A percentile compares a stretch with the other conserved stretches of the same genome.
phyloP scores from a whole-genome alignment of 2,888 invertebrate genomes.

The Morpho helenor region DNA sequence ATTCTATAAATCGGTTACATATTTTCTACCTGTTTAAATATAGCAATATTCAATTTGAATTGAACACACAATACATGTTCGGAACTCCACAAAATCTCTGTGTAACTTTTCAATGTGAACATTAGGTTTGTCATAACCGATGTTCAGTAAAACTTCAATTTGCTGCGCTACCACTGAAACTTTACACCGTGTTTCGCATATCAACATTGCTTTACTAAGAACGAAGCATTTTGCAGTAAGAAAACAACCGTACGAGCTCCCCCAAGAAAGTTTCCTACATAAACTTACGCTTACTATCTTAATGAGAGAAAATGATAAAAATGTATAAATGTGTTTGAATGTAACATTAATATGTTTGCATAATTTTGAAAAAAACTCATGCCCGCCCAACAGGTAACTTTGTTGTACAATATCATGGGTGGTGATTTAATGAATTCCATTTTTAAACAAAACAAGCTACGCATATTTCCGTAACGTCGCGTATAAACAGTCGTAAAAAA shows the following conservation, averaged over 20 bases:
- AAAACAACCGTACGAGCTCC: slow-evolving; percentile 28
- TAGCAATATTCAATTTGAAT: no score
- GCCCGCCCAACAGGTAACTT: no score
- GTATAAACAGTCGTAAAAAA: no score
- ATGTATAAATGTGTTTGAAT: slow-evolving; percentile 29
- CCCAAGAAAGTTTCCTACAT: slow-evolving; percentile 29
- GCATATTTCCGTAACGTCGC: no score
- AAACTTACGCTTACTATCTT: slow-evolving; percentile 32
- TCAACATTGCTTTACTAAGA: slow-evolving; percentile 28
- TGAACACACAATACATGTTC: not conserved
- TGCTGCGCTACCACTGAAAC: slow-evolving; percentile 28
- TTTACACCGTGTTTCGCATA: slow-evolving; percentile 29
- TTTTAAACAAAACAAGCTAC: no score
- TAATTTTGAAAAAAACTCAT: no score
- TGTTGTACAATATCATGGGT: no score
- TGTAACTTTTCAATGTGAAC: slow-evolving; percentile 19
- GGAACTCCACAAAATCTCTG: slow-evolving; percentile 14
- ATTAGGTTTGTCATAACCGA: slow-evolving; percentile 27
- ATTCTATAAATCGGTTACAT: no score
- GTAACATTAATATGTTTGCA: slow-evolving; percentile 23
- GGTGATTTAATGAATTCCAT: no score
- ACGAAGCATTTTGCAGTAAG: slow-evolving; percentile 26
- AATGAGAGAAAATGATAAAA: slow-evolving; percentile 34
- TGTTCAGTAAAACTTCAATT: slow-evolving; percentile 28
- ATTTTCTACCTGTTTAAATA: no score